Evolutionary conservation across 2,888 invertebrate species (phyloP).

Genomic region (Candidula unifasciata): DNA sequence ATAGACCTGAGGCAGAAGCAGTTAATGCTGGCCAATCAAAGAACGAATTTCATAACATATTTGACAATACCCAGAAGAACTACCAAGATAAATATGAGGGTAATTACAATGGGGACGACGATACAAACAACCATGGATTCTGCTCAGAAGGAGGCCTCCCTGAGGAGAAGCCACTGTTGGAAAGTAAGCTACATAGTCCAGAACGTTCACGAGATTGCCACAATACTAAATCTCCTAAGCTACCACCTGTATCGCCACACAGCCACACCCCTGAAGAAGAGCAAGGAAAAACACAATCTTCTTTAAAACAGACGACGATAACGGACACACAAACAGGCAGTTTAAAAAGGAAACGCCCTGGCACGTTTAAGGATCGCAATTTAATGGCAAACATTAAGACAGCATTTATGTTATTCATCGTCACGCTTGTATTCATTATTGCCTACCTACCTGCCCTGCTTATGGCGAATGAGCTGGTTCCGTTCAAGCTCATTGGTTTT

Average conservation of each 20-base stretch:
- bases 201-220: not conserved
- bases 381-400: conserved; percentile 75
- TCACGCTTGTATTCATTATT: conserved; percentile 74
- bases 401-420: conserved; percentile 77
- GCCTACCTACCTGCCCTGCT: conserved; percentile 77
- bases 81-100: not conserved
- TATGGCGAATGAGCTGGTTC: conserved; percentile 70
- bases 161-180: conserved; percentile 33
- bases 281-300: too few species aligned
- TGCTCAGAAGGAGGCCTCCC: not conserved
- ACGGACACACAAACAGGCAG: not conserved
- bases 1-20: too few species aligned
- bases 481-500: conserved; percentile 71
- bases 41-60: not conserved
- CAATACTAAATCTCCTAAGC: not conserved
- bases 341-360: conserved; percentile 51
- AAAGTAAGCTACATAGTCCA: not conserved
- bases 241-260: not conserved
- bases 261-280: not conserved
- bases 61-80: not conserved
- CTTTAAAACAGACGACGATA: not conserved
- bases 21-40: not conserved
- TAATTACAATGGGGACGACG: not conserved
- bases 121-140: not conserved
- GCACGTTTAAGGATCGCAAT: conserved; percentile 59